These are phyloP conservation scores for Luperina testacea DNA, from an alignment of 2,888 invertebrate species.

Conservation along the genomic window DNA sequence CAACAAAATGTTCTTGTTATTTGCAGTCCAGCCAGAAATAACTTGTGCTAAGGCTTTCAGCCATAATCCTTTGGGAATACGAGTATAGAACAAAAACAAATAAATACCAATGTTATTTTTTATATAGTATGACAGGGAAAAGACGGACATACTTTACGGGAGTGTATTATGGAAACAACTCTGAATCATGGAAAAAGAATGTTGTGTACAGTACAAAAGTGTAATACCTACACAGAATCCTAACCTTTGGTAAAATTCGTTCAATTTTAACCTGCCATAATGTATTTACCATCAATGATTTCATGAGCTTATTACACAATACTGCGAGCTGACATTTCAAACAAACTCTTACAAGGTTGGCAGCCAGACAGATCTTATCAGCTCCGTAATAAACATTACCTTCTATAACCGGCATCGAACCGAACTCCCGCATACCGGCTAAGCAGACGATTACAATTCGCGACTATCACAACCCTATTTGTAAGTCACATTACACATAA, in stretches of 20 bases:
- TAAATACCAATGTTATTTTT: not conserved
- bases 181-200: not conserved
- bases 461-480: slow-evolving; percentile 52
- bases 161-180: not conserved
- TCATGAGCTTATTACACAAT: not conserved
- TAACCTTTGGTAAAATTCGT: not conserved
- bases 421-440: slow-evolving; percentile 58
- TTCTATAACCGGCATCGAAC: slow-evolving; percentile 55
- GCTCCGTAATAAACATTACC: slow-evolving; percentile 55
- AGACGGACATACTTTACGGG: not conserved
- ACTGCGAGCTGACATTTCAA: not conserved
- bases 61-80: slow-evolving; percentile 7
- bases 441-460: slow-evolving; percentile 71
- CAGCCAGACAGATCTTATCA: slow-evolving; percentile 46
- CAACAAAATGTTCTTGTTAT: not conserved
- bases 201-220: too few relatives aligned
- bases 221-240: not conserved
- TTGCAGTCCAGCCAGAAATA: not conserved
- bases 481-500: slow-evolving; percentile 53
- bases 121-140: too few relatives aligned
- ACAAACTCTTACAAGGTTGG: slow-evolving; percentile 14
- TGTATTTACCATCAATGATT: not conserved
- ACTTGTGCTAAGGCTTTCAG: not conserved
- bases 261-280: not conserved
- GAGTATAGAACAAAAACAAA: not conserved